A percentile compares a stretch with the other conserved stretches of the same genome.
Evolutionary conservation across 2,888 invertebrate genomes (phyloP).

Genomic region (Branchipolynoe longqiensis): DNA sequence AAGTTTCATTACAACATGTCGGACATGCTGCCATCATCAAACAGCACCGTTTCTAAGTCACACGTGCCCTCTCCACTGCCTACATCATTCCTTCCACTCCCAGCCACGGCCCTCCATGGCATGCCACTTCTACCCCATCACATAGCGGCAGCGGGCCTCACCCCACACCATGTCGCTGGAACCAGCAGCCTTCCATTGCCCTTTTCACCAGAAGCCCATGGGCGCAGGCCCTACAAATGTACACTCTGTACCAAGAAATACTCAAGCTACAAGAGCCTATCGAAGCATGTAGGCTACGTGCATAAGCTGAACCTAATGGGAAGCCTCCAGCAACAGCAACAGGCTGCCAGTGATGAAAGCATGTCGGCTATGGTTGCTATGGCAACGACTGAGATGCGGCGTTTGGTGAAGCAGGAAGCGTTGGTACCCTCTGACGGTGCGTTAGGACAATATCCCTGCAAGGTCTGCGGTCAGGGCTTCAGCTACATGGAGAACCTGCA

Average conservation of each 20-base stretch:
- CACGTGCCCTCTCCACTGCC: background rate
- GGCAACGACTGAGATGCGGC: conserved; percentile 26
- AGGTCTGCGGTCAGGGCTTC: conserved; percentile 36
- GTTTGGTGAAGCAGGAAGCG: conserved; percentile 15
- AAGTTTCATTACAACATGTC: conserved; percentile 48
- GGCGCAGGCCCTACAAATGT: background rate
- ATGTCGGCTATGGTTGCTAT: conserved; percentile 30
- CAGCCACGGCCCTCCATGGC: conserved; percentile 14
- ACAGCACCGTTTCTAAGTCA: background rate
- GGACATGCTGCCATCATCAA: conserved; percentile 2
- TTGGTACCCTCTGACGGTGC: background rate
- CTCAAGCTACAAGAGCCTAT: conserved; percentile 32
- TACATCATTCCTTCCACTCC: background rate
- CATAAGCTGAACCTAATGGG: conserved; percentile 32
- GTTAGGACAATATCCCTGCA: background rate
- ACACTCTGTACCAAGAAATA: conserved; percentile 44
- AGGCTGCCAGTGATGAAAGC: background rate
- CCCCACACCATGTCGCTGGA: background rate
- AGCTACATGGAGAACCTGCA: background rate
- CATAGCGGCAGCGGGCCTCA: background rate
- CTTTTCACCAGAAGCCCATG: background rate
- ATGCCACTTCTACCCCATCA: conserved; percentile 23
- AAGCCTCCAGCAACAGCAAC: background rate
- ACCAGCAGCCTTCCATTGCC: background rate
- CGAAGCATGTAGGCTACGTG: conserved; percentile 24